These are phyloP conservation scores for Cephus nigrinus DNA, from an alignment of 2,888 invertebrate species.

Conservation along the genomic window DNA sequence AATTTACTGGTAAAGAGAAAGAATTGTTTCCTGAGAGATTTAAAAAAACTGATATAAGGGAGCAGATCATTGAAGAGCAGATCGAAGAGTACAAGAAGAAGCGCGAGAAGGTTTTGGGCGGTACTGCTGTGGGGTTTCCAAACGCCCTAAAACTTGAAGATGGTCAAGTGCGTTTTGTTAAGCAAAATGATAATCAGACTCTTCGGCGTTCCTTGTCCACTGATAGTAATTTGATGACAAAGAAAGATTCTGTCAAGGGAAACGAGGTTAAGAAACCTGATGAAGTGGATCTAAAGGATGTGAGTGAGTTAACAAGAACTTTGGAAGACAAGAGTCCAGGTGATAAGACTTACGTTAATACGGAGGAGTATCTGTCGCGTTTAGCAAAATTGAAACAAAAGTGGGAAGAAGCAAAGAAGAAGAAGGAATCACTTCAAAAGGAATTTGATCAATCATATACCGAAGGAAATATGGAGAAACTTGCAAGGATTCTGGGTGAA, in stretches of 20 bases:
- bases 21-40: conserved; percentile 43
- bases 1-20: conserved; percentile 43
- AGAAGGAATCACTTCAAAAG: conserved; percentile 42
- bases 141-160: conserved; percentile 35
- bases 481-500: conserved; percentile 51
- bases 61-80: conserved; percentile 60
- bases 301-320: conserved; percentile 16
- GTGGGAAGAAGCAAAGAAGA: conserved; percentile 53
- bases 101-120: conserved; percentile 57
- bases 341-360: conserved; percentile 29
- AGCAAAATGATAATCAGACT: background rate
- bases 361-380: conserved; percentile 41
- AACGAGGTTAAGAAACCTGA: conserved; percentile 4
- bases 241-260: conserved; percentile 19
- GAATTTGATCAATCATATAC: conserved; percentile 42
- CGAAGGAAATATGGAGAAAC: conserved; percentile 52
- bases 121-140: conserved; percentile 25
- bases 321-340: conserved; percentile 19
- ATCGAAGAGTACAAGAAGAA: conserved; percentile 63
- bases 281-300: conserved; percentile 5
- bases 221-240: conserved; percentile 15
- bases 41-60: conserved; percentile 46
- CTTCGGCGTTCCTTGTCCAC: background rate
- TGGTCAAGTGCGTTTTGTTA: conserved; percentile 31
- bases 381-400: conserved; percentile 46